phyloP scores from a whole-genome alignment of 2,888 invertebrate species.

The Acleris cristana region DNA sequence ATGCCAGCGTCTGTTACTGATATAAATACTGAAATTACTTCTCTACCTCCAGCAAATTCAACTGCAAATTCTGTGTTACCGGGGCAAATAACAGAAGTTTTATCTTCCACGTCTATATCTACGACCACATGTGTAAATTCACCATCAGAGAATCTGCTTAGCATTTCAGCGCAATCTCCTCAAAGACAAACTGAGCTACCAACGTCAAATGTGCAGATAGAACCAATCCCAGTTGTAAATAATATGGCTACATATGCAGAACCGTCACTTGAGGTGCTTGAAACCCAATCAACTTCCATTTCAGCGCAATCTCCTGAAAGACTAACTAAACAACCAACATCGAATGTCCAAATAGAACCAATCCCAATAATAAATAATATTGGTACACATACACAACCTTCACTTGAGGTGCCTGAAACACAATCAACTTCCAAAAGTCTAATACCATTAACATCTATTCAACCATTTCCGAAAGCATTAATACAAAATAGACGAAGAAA shows the following conservation, averaged over 20 bases:
- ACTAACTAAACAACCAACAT: no score
- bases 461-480: conserved; percentile 37
- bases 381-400: conserved; percentile 23
- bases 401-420: conserved; percentile 27
- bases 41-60: conserved; percentile 5
- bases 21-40: conserved; percentile 14
- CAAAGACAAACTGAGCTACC: no score
- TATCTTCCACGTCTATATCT: no score
- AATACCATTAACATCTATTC: conserved; percentile 36
- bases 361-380: conserved; percentile 20
- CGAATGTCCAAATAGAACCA: no score
- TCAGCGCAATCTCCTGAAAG: no score
- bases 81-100: not conserved
- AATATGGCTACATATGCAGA: no score
- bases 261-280: no score
- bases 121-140: no score
- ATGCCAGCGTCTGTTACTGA: conserved; percentile 37
- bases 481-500: conserved; percentile 37
- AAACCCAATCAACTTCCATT: no score
- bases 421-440: conserved; percentile 34
- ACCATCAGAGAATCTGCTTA: not conserved
- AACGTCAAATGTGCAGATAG: no score
- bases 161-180: not conserved
- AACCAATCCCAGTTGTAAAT: no score
- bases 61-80: conserved; percentile 12